Conservation (phyloP, 2,888 invertebrate species). For the Zele albiditarsus region DNA sequence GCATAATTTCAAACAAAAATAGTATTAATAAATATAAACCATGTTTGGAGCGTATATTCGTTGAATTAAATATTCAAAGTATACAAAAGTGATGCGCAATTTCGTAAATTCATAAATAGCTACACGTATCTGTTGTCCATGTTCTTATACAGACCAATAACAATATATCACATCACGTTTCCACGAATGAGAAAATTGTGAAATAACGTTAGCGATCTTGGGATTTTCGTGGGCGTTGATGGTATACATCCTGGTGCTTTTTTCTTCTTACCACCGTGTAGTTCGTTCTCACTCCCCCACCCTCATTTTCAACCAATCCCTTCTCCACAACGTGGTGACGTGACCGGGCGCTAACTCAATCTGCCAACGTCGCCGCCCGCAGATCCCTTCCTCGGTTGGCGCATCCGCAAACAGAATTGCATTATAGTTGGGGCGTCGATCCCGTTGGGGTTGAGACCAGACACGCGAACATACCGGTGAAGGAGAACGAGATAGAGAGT, state of each 20-base stretch:
- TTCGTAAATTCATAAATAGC: too few species aligned
- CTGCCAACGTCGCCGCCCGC: slow-evolving; percentile 19
- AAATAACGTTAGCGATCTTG: background rate
- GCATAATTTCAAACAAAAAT: background rate
- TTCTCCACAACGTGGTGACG: background rate
- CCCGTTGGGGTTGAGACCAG: slow-evolving; percentile 38
- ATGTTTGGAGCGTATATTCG: background rate
- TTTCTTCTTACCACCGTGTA: background rate
- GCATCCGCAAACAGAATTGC: slow-evolving; percentile 63
- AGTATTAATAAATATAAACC: background rate
- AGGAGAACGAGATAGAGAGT: background rate
- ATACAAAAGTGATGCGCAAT: too few species aligned
- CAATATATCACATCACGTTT: background rate
- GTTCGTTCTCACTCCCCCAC: background rate
- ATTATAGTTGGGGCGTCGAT: slow-evolving; percentile 54
- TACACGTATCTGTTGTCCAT: too few species aligned
- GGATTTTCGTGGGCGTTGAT: background rate
- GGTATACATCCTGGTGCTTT: background rate
- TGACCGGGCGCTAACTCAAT: slow-evolving; percentile 42
- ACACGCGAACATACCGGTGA: slow-evolving; percentile 2
- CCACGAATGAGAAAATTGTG: background rate
- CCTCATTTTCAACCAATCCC: background rate
- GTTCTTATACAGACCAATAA: too few species aligned
- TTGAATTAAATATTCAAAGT: background rate
- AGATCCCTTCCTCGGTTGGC: slow-evolving; percentile 24